Percentiles rank a stretch among this genome's conserved stretches.
These are phyloP conservation scores for Sclerodermus sp. DNA, from an alignment of 2,888 invertebrate genomes.

Conservation along the genomic window DNA sequence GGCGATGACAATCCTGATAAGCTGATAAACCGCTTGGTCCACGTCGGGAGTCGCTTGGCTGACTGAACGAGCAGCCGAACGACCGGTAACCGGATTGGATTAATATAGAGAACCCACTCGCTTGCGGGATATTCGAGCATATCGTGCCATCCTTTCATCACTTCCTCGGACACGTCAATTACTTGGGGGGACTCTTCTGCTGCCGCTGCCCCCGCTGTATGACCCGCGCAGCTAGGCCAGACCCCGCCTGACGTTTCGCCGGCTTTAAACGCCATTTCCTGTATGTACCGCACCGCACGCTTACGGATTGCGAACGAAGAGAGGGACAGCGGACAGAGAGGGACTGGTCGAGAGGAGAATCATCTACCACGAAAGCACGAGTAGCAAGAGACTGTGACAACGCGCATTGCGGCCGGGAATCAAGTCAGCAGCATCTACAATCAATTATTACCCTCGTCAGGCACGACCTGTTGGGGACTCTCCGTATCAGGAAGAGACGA, in stretches of 20 bases:
- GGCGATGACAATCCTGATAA: no score
- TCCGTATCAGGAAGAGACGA: constrained; percentile 14
- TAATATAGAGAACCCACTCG: constrained; percentile 39
- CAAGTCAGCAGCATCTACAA: constrained; percentile 23
- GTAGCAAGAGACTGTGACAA: no score
- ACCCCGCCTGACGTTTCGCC: constrained; percentile 26
- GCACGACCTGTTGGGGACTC: constrained; percentile 9
- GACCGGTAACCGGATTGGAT: constrained; percentile 40
- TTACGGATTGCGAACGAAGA: constrained; percentile 18
- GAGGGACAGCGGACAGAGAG: constrained; percentile 8
- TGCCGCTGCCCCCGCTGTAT: constrained; percentile 3
- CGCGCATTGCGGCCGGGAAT: constrained; percentile 14
- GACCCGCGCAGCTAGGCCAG: constrained; percentile 25
- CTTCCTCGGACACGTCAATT: constrained; percentile 49
- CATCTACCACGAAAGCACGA: no score
- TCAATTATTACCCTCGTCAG: constrained; percentile 37
- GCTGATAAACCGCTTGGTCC: no score
- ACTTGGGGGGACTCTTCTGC: constrained; percentile 23
- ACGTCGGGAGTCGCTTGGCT: constrained; percentile 20
- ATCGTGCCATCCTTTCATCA: constrained; percentile 47
- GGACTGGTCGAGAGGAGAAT: constrained; percentile 12
- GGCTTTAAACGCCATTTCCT: constrained; percentile 47
- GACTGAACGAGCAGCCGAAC: constrained; percentile 36
- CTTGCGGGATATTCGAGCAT: constrained; percentile 37
- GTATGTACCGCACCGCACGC: constrained; percentile 29